Evolutionary conservation across 2,888 invertebrate species (phyloP).

Genomic region (Cosmia pyralina): DNA sequence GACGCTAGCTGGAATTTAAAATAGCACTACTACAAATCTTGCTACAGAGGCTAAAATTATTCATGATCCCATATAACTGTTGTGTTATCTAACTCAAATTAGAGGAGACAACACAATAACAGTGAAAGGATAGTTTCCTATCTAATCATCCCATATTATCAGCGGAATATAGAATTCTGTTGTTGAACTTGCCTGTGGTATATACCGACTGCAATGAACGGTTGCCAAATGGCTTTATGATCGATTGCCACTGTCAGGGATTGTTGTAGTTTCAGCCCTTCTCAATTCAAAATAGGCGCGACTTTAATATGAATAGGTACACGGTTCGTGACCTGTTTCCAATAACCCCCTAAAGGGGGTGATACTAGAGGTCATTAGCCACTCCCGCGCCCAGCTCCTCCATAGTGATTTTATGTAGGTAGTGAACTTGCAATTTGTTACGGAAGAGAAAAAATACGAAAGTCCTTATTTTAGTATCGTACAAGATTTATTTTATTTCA

Average conservation of each 20-base stretch:
- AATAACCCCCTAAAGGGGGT: too few species aligned
- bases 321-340: too few species aligned
- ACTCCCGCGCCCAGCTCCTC: too few species aligned
- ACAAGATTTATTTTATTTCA: too few species aligned
- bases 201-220: neutral
- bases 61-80: neutral
- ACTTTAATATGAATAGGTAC: too few species aligned
- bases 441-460: too few species aligned
- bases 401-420: too few species aligned
- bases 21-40: conserved; percentile 14
- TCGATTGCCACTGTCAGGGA: neutral
- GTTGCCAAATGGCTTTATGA: conserved; percentile 25
- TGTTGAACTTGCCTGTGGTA: conserved; percentile 12
- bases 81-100: conserved; percentile 29
- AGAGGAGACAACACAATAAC: conserved; percentile 1
- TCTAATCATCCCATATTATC: conserved; percentile 41
- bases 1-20: conserved; percentile 26
- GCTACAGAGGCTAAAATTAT: conserved; percentile 20
- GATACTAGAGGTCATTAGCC: too few species aligned
- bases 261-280: neutral
- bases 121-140: conserved; percentile 22
- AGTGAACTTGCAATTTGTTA: too few species aligned
- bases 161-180: conserved; percentile 6
- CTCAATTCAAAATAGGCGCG: neutral
- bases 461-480: too few species aligned